Percentiles rank a stretch among this genome's conserved stretches.
phyloP scores from a whole-genome alignment of 2,113 vertebrate genomes.

The Saccopteryx leptura region DNA sequence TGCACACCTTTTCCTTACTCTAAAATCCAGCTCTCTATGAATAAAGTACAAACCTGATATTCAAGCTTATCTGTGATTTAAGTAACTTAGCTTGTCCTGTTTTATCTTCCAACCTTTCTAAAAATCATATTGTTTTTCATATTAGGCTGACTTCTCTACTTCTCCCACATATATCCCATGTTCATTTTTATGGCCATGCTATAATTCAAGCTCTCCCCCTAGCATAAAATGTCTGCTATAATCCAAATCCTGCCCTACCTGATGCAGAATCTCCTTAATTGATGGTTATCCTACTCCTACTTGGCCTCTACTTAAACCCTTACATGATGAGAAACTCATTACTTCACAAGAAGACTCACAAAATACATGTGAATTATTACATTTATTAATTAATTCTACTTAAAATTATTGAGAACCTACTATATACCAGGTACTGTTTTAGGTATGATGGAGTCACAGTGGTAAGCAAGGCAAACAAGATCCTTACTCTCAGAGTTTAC shows the following conservation, averaged over 20 bases:
- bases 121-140: not conserved
- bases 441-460: not conserved
- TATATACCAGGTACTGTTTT: not conserved
- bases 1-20: not conserved
- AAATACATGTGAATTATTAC: not conserved
- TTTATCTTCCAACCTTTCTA: slow-evolving; percentile 16
- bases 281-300: not conserved
- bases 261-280: not conserved
- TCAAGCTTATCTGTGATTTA: slow-evolving; percentile 45
- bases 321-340: not conserved
- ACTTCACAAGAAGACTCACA: not conserved
- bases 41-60: slow-evolving; percentile 40
- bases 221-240: not conserved
- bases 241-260: not conserved
- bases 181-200: not conserved
- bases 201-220: not conserved
- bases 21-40: not conserved
- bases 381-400: slow-evolving; percentile 13
- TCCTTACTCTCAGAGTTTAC: not conserved
- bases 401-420: not conserved
- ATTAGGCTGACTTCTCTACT: not conserved
- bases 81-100: not conserved
- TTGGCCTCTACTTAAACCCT: not conserved
- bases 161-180: not conserved
- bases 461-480: not conserved